Evolutionary conservation across 2,888 invertebrate genomes (phyloP), one percentile per base, ranked within the genome.

Genomic region (Nezara viridula): DNA sequence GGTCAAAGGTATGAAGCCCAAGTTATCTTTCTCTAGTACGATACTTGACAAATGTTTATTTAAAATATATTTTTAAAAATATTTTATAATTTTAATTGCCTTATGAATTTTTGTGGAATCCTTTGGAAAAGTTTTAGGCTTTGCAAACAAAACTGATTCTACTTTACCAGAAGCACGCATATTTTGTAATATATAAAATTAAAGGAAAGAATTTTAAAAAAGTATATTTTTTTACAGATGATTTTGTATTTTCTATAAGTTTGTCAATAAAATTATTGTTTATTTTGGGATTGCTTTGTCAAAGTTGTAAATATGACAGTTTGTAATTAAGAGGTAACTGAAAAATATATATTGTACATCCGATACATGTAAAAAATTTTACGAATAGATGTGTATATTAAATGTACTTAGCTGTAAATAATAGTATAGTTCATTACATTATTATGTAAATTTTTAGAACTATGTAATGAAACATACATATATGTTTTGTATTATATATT

Each of bases 161-260:
- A 60, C 27, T 73, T 73, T 37, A 73, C 16, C 66, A 73, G 66
- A 73, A 19, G 66, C 32, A 73, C 66, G 37, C 19, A 32, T 73
- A 73, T 73, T 73, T 73, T 73, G 32, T 73, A 73, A 73, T 73
- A 73, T 37, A 21, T 73, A 73, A 37, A 37, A 73, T 73, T 73
- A 37, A 37, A 44, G 44, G 44, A 44, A 44, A 7, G 44, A 44
- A 44, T 7, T 44, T 7, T 7, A 73, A 32, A 66, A 37, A 73
- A 37, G 66, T 73, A 73, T 73, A 73, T 73, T 73, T 73, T 73
- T 73, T 73, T 73, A 73, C 66, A 37, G 37, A 73, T 73, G 14
- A 37, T 37, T 37, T 0, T 21, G 21, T 73, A 73, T 73, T 73
- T 73, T 37, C 16, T 73, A 73, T 73, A 37, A 73, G 32, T 73